phyloP scores from a whole-genome alignment of 2,113 vertebrate species.

The Pedionomus torquatus region DNA sequence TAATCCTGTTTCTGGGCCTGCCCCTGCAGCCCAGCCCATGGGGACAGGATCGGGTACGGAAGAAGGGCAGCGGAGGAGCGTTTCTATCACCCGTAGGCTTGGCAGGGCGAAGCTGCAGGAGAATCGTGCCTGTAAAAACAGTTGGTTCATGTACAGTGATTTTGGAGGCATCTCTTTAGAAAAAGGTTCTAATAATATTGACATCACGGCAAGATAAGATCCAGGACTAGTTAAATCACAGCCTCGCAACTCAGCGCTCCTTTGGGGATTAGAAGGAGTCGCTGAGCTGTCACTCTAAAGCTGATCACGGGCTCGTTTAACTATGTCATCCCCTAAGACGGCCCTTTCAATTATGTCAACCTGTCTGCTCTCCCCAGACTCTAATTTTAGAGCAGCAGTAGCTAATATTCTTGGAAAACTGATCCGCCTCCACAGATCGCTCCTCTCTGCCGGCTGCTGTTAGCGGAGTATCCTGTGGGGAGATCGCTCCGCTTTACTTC shows the following conservation, averaged over 20 bases:
- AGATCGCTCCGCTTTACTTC: conserved; percentile 52
- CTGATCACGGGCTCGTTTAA: conserved; percentile 70
- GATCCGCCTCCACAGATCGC: conserved; percentile 61
- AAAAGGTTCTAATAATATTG: conserved; percentile 51
- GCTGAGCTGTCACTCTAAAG: conserved; percentile 66
- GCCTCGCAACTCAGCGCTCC: conserved; percentile 24
- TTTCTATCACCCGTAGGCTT: neutral
- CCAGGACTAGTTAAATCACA: conserved; percentile 63
- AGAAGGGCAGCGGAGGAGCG: neutral
- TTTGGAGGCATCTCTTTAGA: conserved; percentile 47
- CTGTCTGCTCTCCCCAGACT: conserved; percentile 71
- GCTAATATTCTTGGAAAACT: conserved; percentile 72
- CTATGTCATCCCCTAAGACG: conserved; percentile 71
- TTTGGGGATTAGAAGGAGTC: conserved; percentile 60
- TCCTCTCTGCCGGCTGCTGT: conserved; percentile 60
- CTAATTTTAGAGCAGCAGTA: conserved; percentile 73
- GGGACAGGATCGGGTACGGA: neutral
- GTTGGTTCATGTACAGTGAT: neutral
- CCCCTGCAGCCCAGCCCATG: neutral
- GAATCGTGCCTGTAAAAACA: neutral
- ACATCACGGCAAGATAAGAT: conserved; percentile 64
- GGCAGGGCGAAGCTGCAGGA: neutral
- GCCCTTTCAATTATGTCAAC: conserved; percentile 74
- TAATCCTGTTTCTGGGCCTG: conserved; percentile 37
- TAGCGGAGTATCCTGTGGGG: conserved; percentile 66